Evolutionary conservation across 2,888 invertebrate genomes (phyloP), one percentile per base, ranked within the genome.

Genomic region (Schrankia costaestrigalis): DNA sequence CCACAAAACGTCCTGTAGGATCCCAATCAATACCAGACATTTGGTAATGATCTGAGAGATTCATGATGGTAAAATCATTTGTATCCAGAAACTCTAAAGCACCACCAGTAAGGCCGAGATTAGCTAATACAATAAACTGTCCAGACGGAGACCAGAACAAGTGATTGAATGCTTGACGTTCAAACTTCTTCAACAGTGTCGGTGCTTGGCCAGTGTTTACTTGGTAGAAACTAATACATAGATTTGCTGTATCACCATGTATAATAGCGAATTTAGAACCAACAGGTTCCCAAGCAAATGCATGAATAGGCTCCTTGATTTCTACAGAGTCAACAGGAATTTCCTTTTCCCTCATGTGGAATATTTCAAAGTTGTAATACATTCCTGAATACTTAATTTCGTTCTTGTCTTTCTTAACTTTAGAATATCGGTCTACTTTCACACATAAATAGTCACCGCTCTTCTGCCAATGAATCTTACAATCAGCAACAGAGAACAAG

Each of bases 391-490:
- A 99, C 78, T 98, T 98, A 17, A 94, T 92, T 60, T 97, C 97
- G 33, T 93, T 91, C 65, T 98, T 97, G 70, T 98, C 98, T 69
- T 97, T 97, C 63, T 96, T 95, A n/a, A 94, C 91, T 87, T 97
- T 98, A 2, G 95, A 93, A 78, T 91, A 91, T n/a, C 91, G 89
- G 52, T 88, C 89, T n/a, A 89, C 89, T 88, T 99, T 98, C 0
- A 99, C 98, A 63, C 99, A 98, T 13, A 99, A 90, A 74, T 97
- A 98, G 75, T 99, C 98, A 0, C 99, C 99, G 12, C 94, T 95
- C 79, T 97, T 97, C 79, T 99, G 99, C 99, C 99, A 99, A 77
- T 97, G 97, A 75, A 99, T 96, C 65, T 97, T 97, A 75, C 98
- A 98, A 73, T 98, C 98, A 1, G 98, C 98, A 0, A 99, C 99